Conservation (phyloP, 1,140 invertebrate species). For the Tyrophagus putrescentiae region DNA sequence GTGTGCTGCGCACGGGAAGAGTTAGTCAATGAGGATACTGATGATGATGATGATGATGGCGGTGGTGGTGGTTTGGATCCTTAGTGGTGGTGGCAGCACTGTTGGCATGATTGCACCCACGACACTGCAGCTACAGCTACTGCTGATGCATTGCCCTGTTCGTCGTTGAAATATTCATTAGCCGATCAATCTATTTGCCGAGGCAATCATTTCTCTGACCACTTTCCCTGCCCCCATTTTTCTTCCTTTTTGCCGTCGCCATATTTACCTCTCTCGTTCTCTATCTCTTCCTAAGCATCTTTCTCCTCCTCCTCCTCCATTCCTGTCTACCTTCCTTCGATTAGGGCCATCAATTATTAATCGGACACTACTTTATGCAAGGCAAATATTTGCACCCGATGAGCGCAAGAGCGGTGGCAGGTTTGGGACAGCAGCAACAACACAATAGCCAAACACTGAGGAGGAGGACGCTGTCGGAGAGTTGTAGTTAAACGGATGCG, state of each 20-base stretch:
- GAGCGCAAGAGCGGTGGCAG: not conserved
- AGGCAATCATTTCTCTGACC: not conserved
- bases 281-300: not conserved
- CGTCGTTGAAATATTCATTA: conserved; percentile 9
- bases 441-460: not conserved
- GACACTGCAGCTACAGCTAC: too few relatives aligned
- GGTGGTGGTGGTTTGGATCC: not conserved
- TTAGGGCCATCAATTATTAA: conserved; percentile 11
- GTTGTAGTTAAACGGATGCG: not conserved
- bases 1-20: conserved; percentile 7
- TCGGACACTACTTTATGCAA: not conserved
- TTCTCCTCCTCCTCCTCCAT: too few relatives aligned
- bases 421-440: too few relatives aligned
- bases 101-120: too few relatives aligned
- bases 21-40: too few relatives aligned
- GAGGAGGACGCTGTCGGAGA: not conserved
- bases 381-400: conserved; percentile 8
- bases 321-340: too few relatives aligned
- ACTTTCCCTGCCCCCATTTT: not conserved
- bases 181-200: conserved; percentile 10
- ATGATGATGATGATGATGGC: not conserved
- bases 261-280: conserved; percentile 2
- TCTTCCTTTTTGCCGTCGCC: too few relatives aligned
- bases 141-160: not conserved
- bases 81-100: too few relatives aligned